Evolutionary conservation across 1,140 invertebrate genomes (phyloP), one percentile per base, ranked within the genome.

Genomic region (Sinonovacula constricta): DNA sequence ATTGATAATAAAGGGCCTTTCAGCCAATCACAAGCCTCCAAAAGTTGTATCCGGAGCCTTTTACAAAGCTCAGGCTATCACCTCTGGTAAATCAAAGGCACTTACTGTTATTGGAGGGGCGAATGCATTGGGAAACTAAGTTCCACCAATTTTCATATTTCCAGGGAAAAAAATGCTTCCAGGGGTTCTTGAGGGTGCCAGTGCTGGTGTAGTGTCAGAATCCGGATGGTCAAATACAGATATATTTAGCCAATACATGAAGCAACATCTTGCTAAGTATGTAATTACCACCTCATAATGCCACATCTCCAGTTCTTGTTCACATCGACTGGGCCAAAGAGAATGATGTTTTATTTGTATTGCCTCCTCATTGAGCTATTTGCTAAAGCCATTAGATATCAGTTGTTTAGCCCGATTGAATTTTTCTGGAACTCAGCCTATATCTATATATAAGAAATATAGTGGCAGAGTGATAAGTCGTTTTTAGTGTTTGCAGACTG

Each of bases 1-100:
- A 84, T 91, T 60, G 91, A 91, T 83, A 88, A 91, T n/a, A 81
- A 91, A 91, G 69, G 88, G 86, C 2, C 90, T 88, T 76, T 77
- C 83, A 3, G 36, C 91, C 26, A 87, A 83, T 4, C 90, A 92
- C 63, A 72, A 91, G 22, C 66, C 74, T 34, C 57, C 75, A 2
- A 49, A 70, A 28, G 31, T 70, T 12, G 66, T 70, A 26, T 22
- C 54, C 10, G 57, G 30, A 3, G 26, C 18, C 22, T 31, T 15
- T 54, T n/a, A n/a, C n/a, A 53, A 28, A 24, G 83, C 89, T 57
- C 86, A 85, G 59, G 68, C 36, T 67, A 88, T 92, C 80, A 75
- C 91, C 4, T 82, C 88, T 39, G 34, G 81, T 79, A 90, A 88
- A 82, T 88, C 83, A 7, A 86, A 91, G 82, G 91, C 88, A 72